Base-by-base conservation (phyloP, 2,113 vertebrate genomes). In the Lampris megalopsis region DNA sequence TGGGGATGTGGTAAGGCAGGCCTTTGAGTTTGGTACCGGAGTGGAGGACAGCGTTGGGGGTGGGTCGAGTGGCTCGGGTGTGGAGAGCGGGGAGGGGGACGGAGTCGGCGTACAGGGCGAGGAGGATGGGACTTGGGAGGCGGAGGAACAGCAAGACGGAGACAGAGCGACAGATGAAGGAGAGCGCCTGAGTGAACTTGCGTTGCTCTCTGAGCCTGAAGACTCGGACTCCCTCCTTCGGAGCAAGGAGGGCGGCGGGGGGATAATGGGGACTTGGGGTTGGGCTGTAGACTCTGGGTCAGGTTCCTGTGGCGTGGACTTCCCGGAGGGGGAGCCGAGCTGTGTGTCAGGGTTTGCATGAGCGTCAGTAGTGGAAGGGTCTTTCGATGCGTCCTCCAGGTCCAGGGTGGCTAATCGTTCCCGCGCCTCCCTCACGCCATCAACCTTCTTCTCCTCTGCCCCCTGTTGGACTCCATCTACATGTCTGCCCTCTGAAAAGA, bases 391-490 rank as follows among this genome's bases (percentile, higher is more conserved):
- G 5, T 70, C 80, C 37, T 85, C 82, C 36, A 98, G 88, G 65
- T 94, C 95, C 81, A 97, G 78, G 0, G 93, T 91, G 73, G 95
- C 94, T 52, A 98, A 73, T 53, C 94, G 94, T 69, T 94, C 92
- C 89, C 94, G 95, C 58, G 97, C 77, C 3, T 94, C 89, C 36
- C 1, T 89, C 79, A 47, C 91, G 9, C 95, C 86, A 38, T 90
- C 86, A 73, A 38, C 64, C 8, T 67, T n/a, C 1, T 11, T 62
- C 0, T 40, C 81, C 11, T 73, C 71, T 36, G 8, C 35, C 78
- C 54, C n/a, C 90, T 50, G 74, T 9, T 85, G 92, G 9, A 45
- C 89, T 5, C 95, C 89, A 41, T 93, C 88, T 74, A 38, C 64
- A 36, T 7, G 36, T 68, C 0, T 68, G 0, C 43, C 63, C 68